Percentiles rank a stretch among this genome's conserved stretches.
Evolutionary conservation across 2,113 vertebrate genomes (phyloP).

Genomic region (Nycticryphes semicollaris): DNA sequence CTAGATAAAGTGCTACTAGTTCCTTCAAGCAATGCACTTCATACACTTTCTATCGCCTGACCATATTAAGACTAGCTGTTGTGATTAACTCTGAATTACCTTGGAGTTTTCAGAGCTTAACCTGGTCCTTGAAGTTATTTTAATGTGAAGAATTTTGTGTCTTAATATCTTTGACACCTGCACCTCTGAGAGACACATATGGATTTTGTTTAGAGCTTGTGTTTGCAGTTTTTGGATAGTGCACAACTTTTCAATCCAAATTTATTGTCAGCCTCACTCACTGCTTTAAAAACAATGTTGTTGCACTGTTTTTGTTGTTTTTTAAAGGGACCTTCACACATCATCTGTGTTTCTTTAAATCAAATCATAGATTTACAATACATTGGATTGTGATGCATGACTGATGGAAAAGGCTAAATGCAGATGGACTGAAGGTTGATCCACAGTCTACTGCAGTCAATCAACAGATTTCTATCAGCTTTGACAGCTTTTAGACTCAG

Average conservation of each 20-base stretch:
- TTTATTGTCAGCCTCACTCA: neutral
- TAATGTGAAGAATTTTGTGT: conserved; percentile 40
- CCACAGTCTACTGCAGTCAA: neutral
- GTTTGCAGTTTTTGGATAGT: conserved; percentile 35
- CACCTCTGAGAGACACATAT: conserved; percentile 34
- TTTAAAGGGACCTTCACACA: neutral
- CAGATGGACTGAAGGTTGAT: neutral
- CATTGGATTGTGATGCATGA: neutral
- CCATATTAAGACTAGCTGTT: conserved; percentile 5
- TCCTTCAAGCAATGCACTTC: conserved; percentile 47
- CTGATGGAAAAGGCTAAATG: neutral
- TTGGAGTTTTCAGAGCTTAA: conserved; percentile 43
- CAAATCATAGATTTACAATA: neutral
- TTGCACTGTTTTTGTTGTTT: neutral
- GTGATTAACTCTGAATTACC: conserved; percentile 44
- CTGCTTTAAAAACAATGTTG: neutral
- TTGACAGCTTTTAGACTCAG: neutral
- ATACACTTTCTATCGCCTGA: neutral
- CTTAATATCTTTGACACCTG: conserved; percentile 66
- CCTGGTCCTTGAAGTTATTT: conserved; percentile 57
- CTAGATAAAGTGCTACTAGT: conserved; percentile 32
- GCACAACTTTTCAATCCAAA: conserved; percentile 31
- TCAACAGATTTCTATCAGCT: conserved; percentile 12
- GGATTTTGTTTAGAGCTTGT: conserved; percentile 55
- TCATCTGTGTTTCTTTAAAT: conserved; percentile 23